A percentile compares a stretch with the other conserved stretches of the same genome.
These are phyloP conservation scores for Apis mellifera DNA, from an alignment of 1,140 invertebrate genomes.

Conservation along the genomic window Amel_HAv3.1 CM009944.2:10550501-10551000, in stretches of 20 bases:
- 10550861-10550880: constrained; percentile 45
- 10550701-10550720: constrained; percentile 5
- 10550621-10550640: constrained; percentile 45
- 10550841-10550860: constrained; percentile 56
- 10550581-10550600: constrained; percentile 25
- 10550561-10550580: constrained; percentile 42
- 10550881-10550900: constrained; percentile 36
- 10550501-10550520: no score
- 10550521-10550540: not conserved
- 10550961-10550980: constrained; percentile 12
- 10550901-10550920: constrained; percentile 42
- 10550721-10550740: not conserved
- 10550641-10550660: constrained; percentile 1
- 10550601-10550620: constrained; percentile 47
- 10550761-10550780: constrained; percentile 46
- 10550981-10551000: constrained; percentile 11
- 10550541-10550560: constrained; percentile 44
- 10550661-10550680: not conserved
- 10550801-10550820: constrained; percentile 50
- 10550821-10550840: constrained; percentile 64
- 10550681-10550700: no score
- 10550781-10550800: constrained; percentile 48
- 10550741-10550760: constrained; percentile 20
- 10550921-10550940: constrained; percentile 44
- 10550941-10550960: constrained; percentile 46